Percentiles rank a stretch among this genome's conserved stretches.
Conservation (phyloP, 2,888 invertebrate species). For the Thera britannica region DNA sequence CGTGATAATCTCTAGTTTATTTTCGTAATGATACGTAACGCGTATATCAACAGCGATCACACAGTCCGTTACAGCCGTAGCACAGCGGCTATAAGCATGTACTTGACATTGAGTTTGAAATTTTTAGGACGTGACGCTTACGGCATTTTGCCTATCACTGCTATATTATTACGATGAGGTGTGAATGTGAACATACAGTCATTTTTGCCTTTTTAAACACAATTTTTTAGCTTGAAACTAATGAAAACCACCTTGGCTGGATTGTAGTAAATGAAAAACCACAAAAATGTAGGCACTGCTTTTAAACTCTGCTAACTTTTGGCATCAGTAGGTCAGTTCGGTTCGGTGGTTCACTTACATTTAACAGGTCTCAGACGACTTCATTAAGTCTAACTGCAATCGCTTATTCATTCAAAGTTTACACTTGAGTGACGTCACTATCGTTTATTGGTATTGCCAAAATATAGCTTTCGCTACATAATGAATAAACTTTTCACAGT, state of each 20-base stretch:
- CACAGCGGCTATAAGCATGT: conserved; percentile 46
- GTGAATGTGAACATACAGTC: conserved; percentile 42
- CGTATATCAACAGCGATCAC: conserved; percentile 25
- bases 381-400: conserved; percentile 1
- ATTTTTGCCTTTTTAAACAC: conserved; percentile 8
- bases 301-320: background rate
- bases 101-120: conserved; percentile 47
- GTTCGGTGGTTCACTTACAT: background rate
- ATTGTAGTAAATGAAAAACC: background rate
- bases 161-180: conserved; percentile 38
- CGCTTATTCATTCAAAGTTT: conserved; percentile 1
- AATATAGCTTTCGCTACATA: background rate
- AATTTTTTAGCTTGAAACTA: background rate
- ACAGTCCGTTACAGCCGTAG: conserved; percentile 46
- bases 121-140: conserved; percentile 71
- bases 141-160: conserved; percentile 54
- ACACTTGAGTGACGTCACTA: background rate
- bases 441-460: background rate
- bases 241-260: background rate
- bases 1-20: conserved; percentile 30
- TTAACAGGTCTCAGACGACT: background rate
- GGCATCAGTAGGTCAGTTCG: background rate
- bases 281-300: too few species aligned
- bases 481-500: too few species aligned
- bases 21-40: conserved; percentile 49